A percentile compares a stretch with the other conserved stretches of the same genome.
phyloP scores from a whole-genome alignment of 2,797 vertebrate genomes.

The Mormyrops attenuatus region DNA sequence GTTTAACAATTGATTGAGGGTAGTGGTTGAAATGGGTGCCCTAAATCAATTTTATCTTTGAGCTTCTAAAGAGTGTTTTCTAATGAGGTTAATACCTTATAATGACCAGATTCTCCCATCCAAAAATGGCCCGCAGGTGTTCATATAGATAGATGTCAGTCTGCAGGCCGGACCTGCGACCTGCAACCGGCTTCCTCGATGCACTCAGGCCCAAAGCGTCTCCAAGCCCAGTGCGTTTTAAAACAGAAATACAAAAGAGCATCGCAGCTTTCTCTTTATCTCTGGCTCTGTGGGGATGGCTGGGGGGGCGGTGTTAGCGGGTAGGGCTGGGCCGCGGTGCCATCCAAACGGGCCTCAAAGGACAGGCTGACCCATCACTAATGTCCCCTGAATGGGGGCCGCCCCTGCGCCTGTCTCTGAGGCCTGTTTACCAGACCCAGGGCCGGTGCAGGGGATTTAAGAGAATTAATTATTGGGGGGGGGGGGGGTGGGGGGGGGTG shows the following conservation, averaged over 20 bases:
- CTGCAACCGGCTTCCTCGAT: constrained; percentile 25
- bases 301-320: constrained; percentile 3
- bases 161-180: constrained; percentile 51
- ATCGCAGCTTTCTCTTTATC: background rate
- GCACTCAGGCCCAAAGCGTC: background rate
- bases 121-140: constrained; percentile 76
- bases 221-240: constrained; percentile 26
- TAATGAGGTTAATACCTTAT: constrained; percentile 82
- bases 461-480: constrained; percentile 32
- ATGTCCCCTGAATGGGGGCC: constrained; percentile 42
- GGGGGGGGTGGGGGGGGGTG: background rate
- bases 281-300: background rate
- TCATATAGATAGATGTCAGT: constrained; percentile 69
- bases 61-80: constrained; percentile 80
- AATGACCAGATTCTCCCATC: constrained; percentile 75
- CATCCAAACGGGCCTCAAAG: constrained; percentile 28
- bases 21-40: constrained; percentile 75
- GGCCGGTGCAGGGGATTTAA: background rate
- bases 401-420: constrained; percentile 34
- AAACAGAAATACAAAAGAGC: constrained; percentile 17
- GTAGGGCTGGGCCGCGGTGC: constrained; percentile 13
- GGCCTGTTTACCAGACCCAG: constrained; percentile 39
- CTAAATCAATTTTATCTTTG: constrained; percentile 81
- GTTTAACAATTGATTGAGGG: constrained; percentile 78
- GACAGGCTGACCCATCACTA: constrained; percentile 47